These are phyloP conservation scores for Heliconius sara DNA, from an alignment of 2,888 invertebrate genomes.

Conservation along the genomic window DNA sequence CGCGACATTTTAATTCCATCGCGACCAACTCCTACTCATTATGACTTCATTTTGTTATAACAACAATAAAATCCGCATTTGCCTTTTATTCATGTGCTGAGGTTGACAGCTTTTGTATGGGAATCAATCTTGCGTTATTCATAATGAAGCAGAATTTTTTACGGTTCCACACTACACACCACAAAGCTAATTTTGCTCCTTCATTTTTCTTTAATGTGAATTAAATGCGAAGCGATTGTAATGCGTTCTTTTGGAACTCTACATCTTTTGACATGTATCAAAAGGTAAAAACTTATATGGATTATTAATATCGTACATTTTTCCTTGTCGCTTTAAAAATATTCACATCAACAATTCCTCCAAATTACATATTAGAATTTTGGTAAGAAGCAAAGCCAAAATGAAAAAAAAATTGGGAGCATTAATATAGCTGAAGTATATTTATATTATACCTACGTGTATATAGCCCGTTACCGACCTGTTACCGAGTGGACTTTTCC, in stretches of 20 bases:
- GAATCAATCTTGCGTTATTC: conserved; percentile 77
- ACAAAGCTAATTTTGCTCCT: conserved; percentile 75
- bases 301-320: conserved; percentile 51
- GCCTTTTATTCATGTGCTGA: conserved; percentile 67
- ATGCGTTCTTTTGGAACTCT: conserved; percentile 45
- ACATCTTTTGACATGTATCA: conserved; percentile 47
- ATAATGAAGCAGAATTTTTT: conserved; percentile 73
- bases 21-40: conserved; percentile 73
- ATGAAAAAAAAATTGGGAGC: not conserved
- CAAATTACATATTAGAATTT: not conserved
- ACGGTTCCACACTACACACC: conserved; percentile 70
- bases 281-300: conserved; percentile 20
- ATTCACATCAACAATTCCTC: not conserved
- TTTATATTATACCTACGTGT: no score
- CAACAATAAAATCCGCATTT: conserved; percentile 69
- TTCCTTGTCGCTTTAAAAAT: conserved; percentile 16
- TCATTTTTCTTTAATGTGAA: conserved; percentile 55
- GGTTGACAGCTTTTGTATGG: conserved; percentile 76
- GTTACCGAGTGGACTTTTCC: no score
- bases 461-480: no score
- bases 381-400: not conserved
- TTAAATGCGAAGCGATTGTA: conserved; percentile 43
- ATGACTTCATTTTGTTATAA: conserved; percentile 81
- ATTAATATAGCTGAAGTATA: no score
- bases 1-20: conserved; percentile 61